A percentile compares a stretch with the other conserved stretches of the same genome.
phyloP scores from a whole-genome alignment of 2,113 vertebrate species.

The Perccottus glenii region DNA sequence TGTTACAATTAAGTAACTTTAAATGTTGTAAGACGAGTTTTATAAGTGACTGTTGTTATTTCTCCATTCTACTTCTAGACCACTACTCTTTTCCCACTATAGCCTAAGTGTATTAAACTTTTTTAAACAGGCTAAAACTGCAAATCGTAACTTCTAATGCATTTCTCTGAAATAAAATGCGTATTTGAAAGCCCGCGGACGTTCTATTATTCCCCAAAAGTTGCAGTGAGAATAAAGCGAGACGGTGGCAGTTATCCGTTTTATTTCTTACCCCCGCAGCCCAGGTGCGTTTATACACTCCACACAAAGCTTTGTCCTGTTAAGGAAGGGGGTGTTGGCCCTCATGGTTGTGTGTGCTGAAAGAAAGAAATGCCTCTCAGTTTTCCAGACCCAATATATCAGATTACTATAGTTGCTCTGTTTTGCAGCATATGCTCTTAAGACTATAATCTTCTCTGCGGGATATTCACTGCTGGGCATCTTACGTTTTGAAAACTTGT shows the following conservation, averaged over 20 bases:
- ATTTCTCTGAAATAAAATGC: background rate
- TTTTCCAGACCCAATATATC: conserved; percentile 1
- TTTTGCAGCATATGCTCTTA: background rate
- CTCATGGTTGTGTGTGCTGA: background rate
- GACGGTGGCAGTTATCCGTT: conserved; percentile 2
- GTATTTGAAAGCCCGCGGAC: conserved; percentile 3
- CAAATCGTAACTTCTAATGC: too few relatives aligned
- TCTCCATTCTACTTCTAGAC: too few relatives aligned
- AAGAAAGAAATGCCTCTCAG: background rate
- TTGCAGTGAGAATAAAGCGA: background rate
- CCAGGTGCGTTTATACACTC: conserved; percentile 24
- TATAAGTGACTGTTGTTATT: too few relatives aligned
- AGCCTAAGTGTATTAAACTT: background rate
- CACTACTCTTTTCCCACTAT: background rate
- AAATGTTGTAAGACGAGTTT: too few relatives aligned
- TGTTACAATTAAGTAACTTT: too few relatives aligned
- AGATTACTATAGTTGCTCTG: background rate
- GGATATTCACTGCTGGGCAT: too few relatives aligned
- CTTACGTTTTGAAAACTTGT: too few relatives aligned
- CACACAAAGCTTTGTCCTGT: conserved; percentile 45
- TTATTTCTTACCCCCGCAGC: conserved; percentile 19
- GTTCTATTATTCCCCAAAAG: conserved; percentile 46
- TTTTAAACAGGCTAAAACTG: too few relatives aligned
- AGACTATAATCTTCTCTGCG: too few relatives aligned
- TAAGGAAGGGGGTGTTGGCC: background rate